These are phyloP conservation scores for Anguilla marmorata DNA, from an alignment of 2,797 vertebrate species.

Conservation along the genomic window DNA sequence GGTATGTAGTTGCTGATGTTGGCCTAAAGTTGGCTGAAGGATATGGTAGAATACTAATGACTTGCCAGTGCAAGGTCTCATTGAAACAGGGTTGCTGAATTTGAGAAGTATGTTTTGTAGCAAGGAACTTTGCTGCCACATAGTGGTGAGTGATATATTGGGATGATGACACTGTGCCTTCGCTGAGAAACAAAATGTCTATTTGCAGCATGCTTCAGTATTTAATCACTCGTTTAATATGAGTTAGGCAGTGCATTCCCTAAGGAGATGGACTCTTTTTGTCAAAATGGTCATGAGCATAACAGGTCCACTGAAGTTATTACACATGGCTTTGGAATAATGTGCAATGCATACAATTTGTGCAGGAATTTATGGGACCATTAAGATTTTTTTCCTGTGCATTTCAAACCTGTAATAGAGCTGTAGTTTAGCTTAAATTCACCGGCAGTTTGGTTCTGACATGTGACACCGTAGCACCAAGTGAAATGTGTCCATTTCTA, in stretches of 20 bases:
- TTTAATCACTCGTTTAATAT: neutral
- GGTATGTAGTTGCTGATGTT: slow-evolving; percentile 31
- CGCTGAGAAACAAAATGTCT: slow-evolving; percentile 26
- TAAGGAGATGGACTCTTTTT: neutral
- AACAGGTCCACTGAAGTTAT: neutral
- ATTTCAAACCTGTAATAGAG: neutral
- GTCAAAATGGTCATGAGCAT: neutral
- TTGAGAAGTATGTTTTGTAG: slow-evolving; percentile 1
- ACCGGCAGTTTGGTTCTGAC: slow-evolving; percentile 13
- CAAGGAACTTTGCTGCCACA: slow-evolving; percentile 16
- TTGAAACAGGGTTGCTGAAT: slow-evolving; percentile 12
- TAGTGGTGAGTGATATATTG: slow-evolving; percentile 45
- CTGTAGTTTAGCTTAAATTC: neutral
- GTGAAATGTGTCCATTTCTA: slow-evolving; percentile 15
- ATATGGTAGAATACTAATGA: neutral
- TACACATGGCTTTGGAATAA: slow-evolving; percentile 1
- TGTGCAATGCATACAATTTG: neutral
- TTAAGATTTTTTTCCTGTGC: neutral
- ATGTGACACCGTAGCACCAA: neutral
- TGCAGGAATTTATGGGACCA: slow-evolving; percentile 5
- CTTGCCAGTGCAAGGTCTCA: neutral
- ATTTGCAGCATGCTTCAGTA: neutral
- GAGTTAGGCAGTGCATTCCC: slow-evolving; percentile 14
- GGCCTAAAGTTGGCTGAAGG: neutral
- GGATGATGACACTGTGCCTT: slow-evolving; percentile 69